Evolutionary conservation across 2,113 vertebrate genomes (phyloP).

Genomic region (Hydrochoerus hydrochaeris): DNA sequence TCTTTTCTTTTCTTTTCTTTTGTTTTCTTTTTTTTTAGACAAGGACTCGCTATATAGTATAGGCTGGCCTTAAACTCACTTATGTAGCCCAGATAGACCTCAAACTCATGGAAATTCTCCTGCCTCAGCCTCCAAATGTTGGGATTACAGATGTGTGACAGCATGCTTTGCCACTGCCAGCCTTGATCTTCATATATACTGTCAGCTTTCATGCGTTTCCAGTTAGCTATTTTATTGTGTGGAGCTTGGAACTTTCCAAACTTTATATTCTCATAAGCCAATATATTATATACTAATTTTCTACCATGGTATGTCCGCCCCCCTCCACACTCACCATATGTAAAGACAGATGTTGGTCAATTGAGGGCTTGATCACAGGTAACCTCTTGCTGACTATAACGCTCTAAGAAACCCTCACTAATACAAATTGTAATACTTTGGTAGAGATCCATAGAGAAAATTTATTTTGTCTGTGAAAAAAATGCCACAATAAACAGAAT

Average conservation of each 20-base stretch:
- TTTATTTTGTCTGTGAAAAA: neutral
- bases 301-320: neutral
- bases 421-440: neutral
- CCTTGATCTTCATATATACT: too few species aligned
- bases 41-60: rapidly evolving
- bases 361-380: neutral
- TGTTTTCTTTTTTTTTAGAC: too few species aligned
- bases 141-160: too few species aligned
- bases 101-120: too few species aligned
- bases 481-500: neutral
- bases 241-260: neutral
- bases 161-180: too few species aligned
- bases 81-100: too few species aligned
- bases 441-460: neutral
- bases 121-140: too few species aligned
- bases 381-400: neutral
- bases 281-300: neutral
- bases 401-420: neutral
- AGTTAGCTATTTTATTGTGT: neutral
- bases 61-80: neutral
- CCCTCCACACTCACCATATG: neutral
- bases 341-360: neutral
- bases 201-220: too few species aligned
- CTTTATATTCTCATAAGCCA: neutral
- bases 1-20: too few species aligned